These are phyloP conservation scores for Bubalus kerabau DNA, from an alignment of 2,113 vertebrate species.

Conservation along the genomic window DNA sequence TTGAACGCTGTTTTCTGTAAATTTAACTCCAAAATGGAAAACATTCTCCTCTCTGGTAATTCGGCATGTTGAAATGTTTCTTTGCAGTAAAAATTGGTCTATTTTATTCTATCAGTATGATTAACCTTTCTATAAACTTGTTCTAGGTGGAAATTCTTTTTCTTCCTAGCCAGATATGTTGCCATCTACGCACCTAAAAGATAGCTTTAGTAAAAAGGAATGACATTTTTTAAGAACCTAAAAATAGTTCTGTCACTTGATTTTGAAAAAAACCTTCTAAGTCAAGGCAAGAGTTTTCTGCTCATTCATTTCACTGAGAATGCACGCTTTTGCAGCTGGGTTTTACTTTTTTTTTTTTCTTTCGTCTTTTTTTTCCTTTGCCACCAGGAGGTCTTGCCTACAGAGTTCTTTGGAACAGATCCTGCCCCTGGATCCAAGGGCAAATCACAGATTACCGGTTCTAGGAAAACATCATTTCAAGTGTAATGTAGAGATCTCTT, in stretches of 20 bases:
- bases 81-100: conserved; percentile 22
- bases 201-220: conserved; percentile 39
- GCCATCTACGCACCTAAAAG: conserved; percentile 39
- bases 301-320: neutral
- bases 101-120: conserved; percentile 46
- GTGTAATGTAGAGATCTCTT: neutral
- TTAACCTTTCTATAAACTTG: conserved; percentile 57
- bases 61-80: neutral
- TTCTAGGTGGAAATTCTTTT: conserved; percentile 31
- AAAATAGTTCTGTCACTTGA: conserved; percentile 52
- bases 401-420: neutral
- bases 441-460: neutral
- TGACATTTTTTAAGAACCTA: conserved; percentile 31
- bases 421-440: neutral
- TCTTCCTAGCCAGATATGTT: conserved; percentile 43
- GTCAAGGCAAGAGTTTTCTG: neutral
- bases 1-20: conserved; percentile 9
- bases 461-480: neutral
- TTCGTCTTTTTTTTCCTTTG: neutral
- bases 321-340: neutral
- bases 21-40: conserved; percentile 41
- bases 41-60: neutral
- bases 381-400: neutral
- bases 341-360: neutral
- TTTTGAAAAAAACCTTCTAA: neutral